A percentile compares a stretch with the other conserved stretches of the same genome.
phyloP scores from a whole-genome alignment of 1,140 invertebrate genomes.

The Aphaenogaster rudis region DNA sequence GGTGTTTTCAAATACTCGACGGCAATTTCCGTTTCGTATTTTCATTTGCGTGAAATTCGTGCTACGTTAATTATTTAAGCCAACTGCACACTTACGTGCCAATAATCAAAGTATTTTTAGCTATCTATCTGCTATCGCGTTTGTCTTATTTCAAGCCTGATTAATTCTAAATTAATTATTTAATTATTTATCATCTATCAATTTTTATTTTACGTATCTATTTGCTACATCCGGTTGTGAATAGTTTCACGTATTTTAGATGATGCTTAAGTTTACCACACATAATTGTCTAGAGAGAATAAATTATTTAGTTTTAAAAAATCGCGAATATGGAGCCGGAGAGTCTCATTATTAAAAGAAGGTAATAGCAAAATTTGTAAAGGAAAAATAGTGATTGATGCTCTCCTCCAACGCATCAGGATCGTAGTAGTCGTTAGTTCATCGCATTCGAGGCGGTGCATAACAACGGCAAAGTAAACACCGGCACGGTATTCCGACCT shows the following conservation, averaged over 20 bases:
- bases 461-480: conserved; percentile 57
- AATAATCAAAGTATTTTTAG: conserved; percentile 10
- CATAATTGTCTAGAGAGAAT: not conserved
- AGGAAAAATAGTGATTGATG: conserved; percentile 2
- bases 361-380: not conserved
- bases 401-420: not conserved
- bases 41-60: conserved; percentile 25
- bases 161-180: not conserved
- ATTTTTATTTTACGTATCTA: not conserved
- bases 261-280: not conserved
- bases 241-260: not conserved
- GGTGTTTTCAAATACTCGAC: conserved; percentile 45
- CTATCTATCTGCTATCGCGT: not conserved
- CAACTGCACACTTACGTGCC: not conserved
- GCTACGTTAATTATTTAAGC: conserved; percentile 15
- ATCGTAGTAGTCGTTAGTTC: conserved; percentile 7
- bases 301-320: not conserved
- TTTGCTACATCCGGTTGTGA: not conserved
- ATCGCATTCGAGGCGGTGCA: not conserved
- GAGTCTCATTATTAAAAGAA: too few relatives aligned
- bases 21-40: not conserved
- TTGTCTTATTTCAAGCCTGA: not conserved
- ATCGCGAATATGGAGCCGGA: not conserved
- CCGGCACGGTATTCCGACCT: conserved; percentile 29
- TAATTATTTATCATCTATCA: not conserved